These are phyloP conservation scores for Ichneumoninae sp. DNA, from an alignment of 2,888 invertebrate species.

Conservation along the genomic window DNA sequence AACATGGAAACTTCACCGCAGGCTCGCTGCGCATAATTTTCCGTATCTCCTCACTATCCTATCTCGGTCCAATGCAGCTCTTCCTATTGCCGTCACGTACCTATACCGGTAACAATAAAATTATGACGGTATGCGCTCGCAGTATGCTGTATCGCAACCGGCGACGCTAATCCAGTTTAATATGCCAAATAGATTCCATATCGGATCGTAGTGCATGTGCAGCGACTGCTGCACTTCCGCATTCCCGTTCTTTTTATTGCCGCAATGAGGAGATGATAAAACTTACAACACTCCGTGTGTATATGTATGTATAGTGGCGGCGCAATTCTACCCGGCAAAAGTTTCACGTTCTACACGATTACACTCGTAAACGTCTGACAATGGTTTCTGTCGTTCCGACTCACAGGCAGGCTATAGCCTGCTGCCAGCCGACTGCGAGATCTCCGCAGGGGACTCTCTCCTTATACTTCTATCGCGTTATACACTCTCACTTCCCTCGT, in stretches of 20 bases:
- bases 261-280: conserved; percentile 62
- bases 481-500: conserved; percentile 62
- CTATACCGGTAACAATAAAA: conserved; percentile 16
- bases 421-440: conserved; percentile 60
- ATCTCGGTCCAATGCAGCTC: neutral
- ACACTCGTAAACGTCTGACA: conserved; percentile 68
- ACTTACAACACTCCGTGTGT: conserved; percentile 32
- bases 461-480: conserved; percentile 66
- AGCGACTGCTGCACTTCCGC: conserved; percentile 48
- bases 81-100: neutral
- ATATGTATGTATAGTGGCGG: conserved; percentile 40
- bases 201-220: conserved; percentile 44
- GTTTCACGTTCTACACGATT: conserved; percentile 67
- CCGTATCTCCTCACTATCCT: neutral
- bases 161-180: conserved; percentile 41
- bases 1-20: neutral
- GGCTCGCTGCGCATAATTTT: neutral
- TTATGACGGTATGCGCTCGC: neutral
- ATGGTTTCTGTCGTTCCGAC: conserved; percentile 64
- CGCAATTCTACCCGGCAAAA: conserved; percentile 59
- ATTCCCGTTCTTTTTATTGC: conserved; percentile 53
- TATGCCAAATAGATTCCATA: conserved; percentile 30
- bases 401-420: conserved; percentile 26
- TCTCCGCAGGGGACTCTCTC: conserved; percentile 63
- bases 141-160: neutral